Conservation (phyloP, 2,797 vertebrate genomes). For the Liasis olivaceus region DNA sequence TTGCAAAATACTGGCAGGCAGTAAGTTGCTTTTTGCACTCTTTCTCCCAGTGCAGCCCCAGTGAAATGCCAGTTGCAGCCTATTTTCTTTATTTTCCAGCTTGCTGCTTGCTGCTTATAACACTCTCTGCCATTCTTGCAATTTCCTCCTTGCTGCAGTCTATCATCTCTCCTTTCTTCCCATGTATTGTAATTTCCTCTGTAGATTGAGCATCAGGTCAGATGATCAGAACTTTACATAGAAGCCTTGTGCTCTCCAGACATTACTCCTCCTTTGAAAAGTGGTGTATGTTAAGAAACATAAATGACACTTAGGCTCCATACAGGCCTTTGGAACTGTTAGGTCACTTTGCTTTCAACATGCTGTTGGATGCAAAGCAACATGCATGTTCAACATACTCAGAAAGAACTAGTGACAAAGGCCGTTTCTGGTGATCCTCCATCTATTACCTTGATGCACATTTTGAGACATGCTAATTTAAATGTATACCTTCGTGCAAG, state of each 20-base stretch:
- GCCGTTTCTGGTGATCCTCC: not conserved
- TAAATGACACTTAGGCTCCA: not conserved
- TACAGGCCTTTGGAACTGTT: not conserved
- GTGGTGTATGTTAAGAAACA: not conserved
- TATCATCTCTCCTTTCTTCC: not conserved
- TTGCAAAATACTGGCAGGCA: not conserved
- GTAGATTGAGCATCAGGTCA: not conserved
- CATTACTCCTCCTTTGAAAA: not conserved
- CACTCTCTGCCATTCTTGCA: not conserved
- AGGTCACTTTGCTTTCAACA: not conserved
- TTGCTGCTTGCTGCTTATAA: not conserved
- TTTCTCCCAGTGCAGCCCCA: not conserved
- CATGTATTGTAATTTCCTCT: not conserved
- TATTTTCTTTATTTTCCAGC: not conserved
- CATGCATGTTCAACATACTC: not conserved
- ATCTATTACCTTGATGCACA: not conserved
- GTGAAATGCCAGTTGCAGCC: not conserved
- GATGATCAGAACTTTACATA: not conserved
- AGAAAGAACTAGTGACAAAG: not conserved
- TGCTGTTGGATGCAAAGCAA: not conserved
- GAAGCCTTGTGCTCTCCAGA: not conserved
- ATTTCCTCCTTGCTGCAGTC: not conserved
- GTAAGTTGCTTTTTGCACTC: not conserved
- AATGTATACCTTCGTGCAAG: not conserved
- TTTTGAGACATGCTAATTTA: not conserved